Percentiles rank a stretch among this genome's conserved stretches.
phyloP scores from a whole-genome alignment of 2,113 vertebrate genomes.

The Ursus arctos region DNA sequence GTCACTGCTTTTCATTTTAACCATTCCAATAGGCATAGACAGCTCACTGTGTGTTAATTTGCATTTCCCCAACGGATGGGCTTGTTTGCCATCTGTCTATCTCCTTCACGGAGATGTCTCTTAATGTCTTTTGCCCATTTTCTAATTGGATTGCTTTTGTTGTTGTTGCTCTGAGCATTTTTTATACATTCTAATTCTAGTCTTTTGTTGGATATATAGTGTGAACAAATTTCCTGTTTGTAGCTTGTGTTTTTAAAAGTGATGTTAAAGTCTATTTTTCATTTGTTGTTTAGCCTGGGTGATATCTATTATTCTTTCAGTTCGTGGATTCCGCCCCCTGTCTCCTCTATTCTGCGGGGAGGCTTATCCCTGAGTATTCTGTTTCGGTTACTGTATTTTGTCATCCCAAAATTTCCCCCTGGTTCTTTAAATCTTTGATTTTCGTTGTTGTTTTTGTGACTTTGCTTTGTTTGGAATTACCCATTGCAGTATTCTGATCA shows the following conservation, averaged over 20 bases:
- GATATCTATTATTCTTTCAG: neutral
- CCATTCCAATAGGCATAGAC: neutral
- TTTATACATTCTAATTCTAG: neutral
- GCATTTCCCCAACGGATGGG: neutral
- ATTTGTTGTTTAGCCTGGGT: neutral
- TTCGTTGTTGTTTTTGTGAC: neutral
- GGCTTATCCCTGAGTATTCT: neutral
- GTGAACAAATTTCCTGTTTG: neutral
- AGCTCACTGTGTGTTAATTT: neutral
- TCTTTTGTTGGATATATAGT: neutral
- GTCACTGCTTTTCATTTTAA: neutral
- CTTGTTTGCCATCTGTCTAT: neutral
- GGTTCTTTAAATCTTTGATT: neutral
- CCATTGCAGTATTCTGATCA: neutral
- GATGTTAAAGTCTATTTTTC: neutral
- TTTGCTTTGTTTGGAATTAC: neutral
- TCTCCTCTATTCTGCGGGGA: neutral
- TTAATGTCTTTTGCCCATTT: neutral
- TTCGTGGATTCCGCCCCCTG: neutral
- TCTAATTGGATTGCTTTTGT: neutral
- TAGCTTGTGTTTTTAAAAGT: neutral
- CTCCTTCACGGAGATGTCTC: neutral
- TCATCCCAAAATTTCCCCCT: neutral
- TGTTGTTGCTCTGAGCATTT: neutral
- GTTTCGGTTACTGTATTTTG: neutral